Conservation (phyloP, 2,888 invertebrate species). For the Lymantria monacha region DNA sequence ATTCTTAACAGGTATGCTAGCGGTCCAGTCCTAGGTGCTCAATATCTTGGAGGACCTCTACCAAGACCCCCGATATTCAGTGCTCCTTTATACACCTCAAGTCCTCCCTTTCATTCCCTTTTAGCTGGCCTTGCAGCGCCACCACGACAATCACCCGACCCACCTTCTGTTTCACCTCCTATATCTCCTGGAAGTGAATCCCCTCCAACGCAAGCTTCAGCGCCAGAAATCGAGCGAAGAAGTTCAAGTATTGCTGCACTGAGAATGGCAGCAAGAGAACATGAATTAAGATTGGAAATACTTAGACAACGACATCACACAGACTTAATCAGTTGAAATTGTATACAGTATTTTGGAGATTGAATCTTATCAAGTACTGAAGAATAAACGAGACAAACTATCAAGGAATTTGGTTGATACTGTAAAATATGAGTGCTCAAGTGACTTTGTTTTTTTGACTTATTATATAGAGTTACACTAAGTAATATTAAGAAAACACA, state of each 20-base stretch:
- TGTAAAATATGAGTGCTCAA: not conserved
- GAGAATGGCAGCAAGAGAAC: slow-evolving; percentile 93
- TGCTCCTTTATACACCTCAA: slow-evolving; percentile 85
- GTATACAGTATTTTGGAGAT: slow-evolving; percentile 4
- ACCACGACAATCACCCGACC: slow-evolving; percentile 73
- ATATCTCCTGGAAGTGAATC: slow-evolving; percentile 79
- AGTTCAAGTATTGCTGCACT: slow-evolving; percentile 94
- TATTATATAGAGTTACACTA: too few relatives aligned
- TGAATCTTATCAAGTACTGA: slow-evolving; percentile 3
- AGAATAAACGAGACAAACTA: not conserved
- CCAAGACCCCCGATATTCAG: slow-evolving; percentile 80
- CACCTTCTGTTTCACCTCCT: slow-evolving; percentile 79
- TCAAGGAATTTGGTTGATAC: not conserved
- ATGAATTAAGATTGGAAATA: slow-evolving; percentile 92
- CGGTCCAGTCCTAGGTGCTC: slow-evolving; percentile 63
- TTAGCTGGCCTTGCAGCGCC: slow-evolving; percentile 72
- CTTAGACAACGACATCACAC: slow-evolving; percentile 88
- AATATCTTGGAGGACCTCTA: slow-evolving; percentile 78
- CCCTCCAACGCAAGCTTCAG: slow-evolving; percentile 67
- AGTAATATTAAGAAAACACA: too few relatives aligned
- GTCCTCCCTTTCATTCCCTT: slow-evolving; percentile 69
- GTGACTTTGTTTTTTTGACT: too few relatives aligned
- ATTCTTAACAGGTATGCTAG: slow-evolving; percentile 58
- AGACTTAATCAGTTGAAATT: slow-evolving; percentile 89
- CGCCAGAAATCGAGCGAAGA: slow-evolving; percentile 90